phyloP scores from a whole-genome alignment of 2,113 vertebrate species.

The Callocephalon fimbriatum region DNA sequence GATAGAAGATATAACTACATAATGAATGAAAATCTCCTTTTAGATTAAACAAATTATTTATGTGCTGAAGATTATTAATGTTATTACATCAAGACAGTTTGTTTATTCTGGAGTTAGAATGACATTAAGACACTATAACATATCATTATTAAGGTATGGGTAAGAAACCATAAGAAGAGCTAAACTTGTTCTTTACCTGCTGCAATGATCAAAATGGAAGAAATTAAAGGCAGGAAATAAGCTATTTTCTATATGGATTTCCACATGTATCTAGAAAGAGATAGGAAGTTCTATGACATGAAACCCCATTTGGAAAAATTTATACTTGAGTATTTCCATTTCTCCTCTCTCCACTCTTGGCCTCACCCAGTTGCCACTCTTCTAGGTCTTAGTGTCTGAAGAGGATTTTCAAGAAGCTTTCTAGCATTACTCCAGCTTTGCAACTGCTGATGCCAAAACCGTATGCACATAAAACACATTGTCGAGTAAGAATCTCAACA shows the following conservation, averaged over 20 bases:
- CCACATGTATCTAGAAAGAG: fast-evolving
- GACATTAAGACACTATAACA: background rate
- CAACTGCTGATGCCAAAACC: background rate
- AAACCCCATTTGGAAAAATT: background rate
- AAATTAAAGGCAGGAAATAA: background rate
- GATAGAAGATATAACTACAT: background rate
- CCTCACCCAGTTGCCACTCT: background rate
- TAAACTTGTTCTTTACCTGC: background rate
- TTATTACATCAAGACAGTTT: background rate
- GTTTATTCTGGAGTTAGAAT: background rate
- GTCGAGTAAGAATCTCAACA: background rate
- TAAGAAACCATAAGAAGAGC: background rate
- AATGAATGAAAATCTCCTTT: background rate
- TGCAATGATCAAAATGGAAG: background rate
- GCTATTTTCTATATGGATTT: background rate
- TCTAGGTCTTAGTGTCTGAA: background rate
- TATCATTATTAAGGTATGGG: background rate
- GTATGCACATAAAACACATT: background rate
- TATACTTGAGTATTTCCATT: background rate
- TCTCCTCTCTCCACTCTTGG: fast-evolving
- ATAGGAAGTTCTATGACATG: background rate
- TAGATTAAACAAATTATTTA: background rate
- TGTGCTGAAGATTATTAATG: background rate
- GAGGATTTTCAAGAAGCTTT: background rate
- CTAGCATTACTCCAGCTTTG: background rate